phyloP scores from a whole-genome alignment of 1,140 invertebrate species.

The Pteromalus puparum region DNA sequence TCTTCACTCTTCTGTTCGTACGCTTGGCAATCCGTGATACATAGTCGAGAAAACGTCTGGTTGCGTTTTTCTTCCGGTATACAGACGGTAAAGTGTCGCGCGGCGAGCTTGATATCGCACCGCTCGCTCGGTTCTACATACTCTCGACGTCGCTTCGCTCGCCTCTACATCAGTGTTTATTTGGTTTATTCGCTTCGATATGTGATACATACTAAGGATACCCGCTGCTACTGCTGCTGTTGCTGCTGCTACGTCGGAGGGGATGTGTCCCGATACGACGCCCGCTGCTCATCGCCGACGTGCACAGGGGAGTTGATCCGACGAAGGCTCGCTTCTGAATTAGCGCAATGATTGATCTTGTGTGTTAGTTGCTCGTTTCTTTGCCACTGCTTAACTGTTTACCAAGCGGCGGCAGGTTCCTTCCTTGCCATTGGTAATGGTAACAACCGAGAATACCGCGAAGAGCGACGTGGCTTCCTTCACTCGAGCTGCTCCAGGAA shows the following conservation, averaged over 20 bases:
- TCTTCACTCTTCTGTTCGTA: slow-evolving; percentile 30
- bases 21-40: not conserved
- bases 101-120: not conserved
- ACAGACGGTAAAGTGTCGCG: slow-evolving; percentile 21
- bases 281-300: not conserved
- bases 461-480: slow-evolving; percentile 67
- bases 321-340: not conserved
- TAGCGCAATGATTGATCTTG: not conserved
- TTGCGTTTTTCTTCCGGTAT: slow-evolving; percentile 4
- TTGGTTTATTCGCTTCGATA: slow-evolving; percentile 62
- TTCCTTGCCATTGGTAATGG: slow-evolving; percentile 48
- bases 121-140: not conserved
- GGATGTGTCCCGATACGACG: not conserved
- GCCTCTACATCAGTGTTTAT: slow-evolving; percentile 37
- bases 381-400: slow-evolving; percentile 25
- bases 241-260: slow-evolving; percentile 41
- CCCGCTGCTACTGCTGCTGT: slow-evolving; percentile 61
- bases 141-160: not conserved
- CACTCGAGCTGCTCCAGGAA: slow-evolving; percentile 99
- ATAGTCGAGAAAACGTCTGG: not conserved
- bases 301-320: slow-evolving; percentile 9
- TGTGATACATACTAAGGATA: slow-evolving; percentile 63
- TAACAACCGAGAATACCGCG: slow-evolving; percentile 53
- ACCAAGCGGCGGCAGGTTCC: slow-evolving; percentile 58
- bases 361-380: not conserved